Base-by-base conservation (phyloP, 2,797 vertebrate genomes). In the Hippoglossus hippoglossus region DNA sequence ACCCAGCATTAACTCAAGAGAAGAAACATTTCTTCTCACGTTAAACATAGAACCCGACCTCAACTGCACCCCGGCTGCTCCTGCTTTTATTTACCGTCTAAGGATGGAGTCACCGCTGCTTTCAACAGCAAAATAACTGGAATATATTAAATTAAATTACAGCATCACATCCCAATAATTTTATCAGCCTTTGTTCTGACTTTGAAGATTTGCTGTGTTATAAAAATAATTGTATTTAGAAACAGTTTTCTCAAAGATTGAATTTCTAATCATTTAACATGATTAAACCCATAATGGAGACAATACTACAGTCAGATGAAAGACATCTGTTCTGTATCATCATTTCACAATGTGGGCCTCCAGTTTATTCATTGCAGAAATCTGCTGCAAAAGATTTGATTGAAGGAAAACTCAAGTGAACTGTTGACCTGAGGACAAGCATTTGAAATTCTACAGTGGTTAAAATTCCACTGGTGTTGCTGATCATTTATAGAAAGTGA, bases 61-160 rank as follows among this genome's bases (percentile, higher is more conserved):
- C 58, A 63, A 26, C 53, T 71, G 57, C 82, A 65, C 72, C 77
- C 77, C 66, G 57, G 54, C 36, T 50, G 58, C 19, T 21, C 16
- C 46, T 9, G 31, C 26, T 60, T 61, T 22, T 56, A 21, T 69
- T 64, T 25, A 39, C 8, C 16, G 5, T 31, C 54, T 31, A 39
- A 19, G 6, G 44, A 46, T 46, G 44, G 44, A 47, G 19, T 28
- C 21, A 31, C 15, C 15, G 15, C 50, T 11, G 34, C 15, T 1
- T 59, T 67, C 18, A 21, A 44, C 49, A 47, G 18, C 6, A 19
- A 36, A 8, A 44, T 44, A 49, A n/a, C 15, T 51, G 16, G 22
- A 21, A n/a, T 31, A 50, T 57, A 36, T 24, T 3, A 36, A 12
- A 41, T 68, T n/a, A 5, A 53, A 49, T 49, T 1, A 5, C 13